These are phyloP conservation scores for Erythrocercus mccallii DNA, from an alignment of 2,113 vertebrate species.

Conservation along the genomic window DNA sequence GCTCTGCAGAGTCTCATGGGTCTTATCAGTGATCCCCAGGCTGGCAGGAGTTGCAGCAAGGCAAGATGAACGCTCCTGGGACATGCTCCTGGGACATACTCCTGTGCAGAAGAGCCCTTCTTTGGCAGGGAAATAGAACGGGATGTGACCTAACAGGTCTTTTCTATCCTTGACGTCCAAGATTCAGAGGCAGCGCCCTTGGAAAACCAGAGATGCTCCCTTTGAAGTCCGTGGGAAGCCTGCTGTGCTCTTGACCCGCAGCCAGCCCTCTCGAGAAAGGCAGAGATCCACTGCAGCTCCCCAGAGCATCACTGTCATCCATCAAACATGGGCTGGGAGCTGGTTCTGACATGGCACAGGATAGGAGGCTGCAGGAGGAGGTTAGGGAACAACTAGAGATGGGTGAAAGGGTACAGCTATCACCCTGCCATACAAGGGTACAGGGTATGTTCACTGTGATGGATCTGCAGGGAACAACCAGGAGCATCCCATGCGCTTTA, in stretches of 20 bases:
- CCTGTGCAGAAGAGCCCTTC: conserved; percentile 9
- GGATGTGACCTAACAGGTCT: conserved; percentile 27
- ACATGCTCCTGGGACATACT: neutral
- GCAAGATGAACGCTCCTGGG: neutral
- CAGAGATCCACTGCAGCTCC: neutral
- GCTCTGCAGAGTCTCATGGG: neutral
- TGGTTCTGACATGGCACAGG: neutral
- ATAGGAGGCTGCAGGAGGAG: neutral
- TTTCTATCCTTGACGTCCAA: neutral
- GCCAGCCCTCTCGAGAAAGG: neutral
- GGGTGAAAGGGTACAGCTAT: neutral
- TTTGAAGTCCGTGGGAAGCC: conserved; percentile 2
- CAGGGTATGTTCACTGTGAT: neutral
- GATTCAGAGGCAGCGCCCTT: neutral
- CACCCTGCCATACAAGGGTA: neutral
- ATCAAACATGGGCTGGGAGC: neutral
- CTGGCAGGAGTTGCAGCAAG: neutral
- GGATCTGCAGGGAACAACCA: neutral
- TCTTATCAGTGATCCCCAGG: conserved; percentile 6
- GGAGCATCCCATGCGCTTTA: neutral
- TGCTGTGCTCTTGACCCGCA: rapidly evolving
- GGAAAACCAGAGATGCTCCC: conserved; percentile 1
- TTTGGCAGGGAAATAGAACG: neutral
- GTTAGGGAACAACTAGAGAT: neutral
- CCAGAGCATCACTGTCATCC: neutral